Percentiles rank a stretch among this genome's conserved stretches.
These are phyloP conservation scores for Coenobita brevimanus DNA, from an alignment of 1,140 invertebrate genomes.

Conservation along the genomic window DNA sequence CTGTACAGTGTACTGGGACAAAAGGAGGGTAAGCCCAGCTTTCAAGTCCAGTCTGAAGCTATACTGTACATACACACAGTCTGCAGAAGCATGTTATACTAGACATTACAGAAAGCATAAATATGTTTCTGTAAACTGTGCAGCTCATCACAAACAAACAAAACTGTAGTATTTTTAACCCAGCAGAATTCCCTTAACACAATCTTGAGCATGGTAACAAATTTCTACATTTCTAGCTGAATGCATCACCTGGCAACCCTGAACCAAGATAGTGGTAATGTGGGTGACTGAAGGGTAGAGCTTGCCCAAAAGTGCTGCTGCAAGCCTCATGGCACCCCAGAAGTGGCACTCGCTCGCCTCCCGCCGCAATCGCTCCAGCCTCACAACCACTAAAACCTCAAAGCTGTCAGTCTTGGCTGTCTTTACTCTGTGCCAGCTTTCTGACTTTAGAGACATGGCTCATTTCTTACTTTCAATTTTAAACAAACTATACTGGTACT, in stretches of 20 bases:
- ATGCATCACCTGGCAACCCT: conserved; percentile 61
- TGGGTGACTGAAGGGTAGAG: conserved; percentile 51
- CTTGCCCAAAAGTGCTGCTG: conserved; percentile 40
- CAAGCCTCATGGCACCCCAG: conserved; percentile 53
- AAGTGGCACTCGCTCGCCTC: conserved; percentile 52
- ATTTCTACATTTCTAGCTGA: no score
- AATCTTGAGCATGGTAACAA: no score
- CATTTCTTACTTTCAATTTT: background rate
- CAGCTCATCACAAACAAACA: no score
- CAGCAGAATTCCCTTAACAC: background rate
- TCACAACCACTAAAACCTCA: conserved; percentile 50
- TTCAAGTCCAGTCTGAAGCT: background rate
- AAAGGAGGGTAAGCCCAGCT: no score
- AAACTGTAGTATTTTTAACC: no score
- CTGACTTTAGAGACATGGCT: no score
- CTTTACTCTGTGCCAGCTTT: no score
- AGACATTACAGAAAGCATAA: no score
- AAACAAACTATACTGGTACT: background rate
- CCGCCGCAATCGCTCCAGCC: conserved; percentile 43
- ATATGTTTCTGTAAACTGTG: no score
- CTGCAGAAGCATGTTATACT: background rate
- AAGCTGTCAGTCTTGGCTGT: conserved; percentile 18
- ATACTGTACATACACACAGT: background rate
- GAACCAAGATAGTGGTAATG: conserved; percentile 55
- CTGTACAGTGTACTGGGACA: no score